Conservation (phyloP, 1,140 invertebrate species). For the Drosophila azteca region DNA sequence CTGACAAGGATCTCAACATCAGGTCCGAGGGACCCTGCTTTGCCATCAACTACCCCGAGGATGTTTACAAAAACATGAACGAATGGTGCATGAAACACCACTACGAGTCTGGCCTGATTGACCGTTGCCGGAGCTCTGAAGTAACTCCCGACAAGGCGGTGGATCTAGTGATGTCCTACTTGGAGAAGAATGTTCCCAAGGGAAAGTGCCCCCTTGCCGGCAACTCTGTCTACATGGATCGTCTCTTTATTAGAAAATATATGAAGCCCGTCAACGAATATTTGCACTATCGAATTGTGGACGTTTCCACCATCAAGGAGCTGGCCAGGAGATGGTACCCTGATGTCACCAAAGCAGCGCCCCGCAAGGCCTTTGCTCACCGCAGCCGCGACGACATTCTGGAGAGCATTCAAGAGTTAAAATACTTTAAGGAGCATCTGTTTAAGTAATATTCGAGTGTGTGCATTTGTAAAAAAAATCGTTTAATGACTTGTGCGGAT, state of each 20-base stretch:
- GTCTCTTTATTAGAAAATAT: constrained; percentile 90
- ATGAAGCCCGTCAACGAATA: constrained; percentile 91
- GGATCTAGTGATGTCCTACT: constrained; percentile 88
- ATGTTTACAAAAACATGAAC: constrained; percentile 90
- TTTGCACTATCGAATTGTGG: constrained; percentile 96
- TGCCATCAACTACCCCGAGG: constrained; percentile 92
- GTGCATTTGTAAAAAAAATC: constrained; percentile 21
- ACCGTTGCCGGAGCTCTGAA: constrained; percentile 88
- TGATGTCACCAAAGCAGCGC: constrained; percentile 85
- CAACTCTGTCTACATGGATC: constrained; percentile 95
- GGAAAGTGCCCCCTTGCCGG: constrained; percentile 92
- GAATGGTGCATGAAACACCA: constrained; percentile 93
- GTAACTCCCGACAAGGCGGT: constrained; percentile 89
- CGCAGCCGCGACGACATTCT: constrained; percentile 92
- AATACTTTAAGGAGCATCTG: constrained; percentile 88
- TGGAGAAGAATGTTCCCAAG: constrained; percentile 88
- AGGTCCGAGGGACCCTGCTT: constrained; percentile 91
- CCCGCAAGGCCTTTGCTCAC: constrained; percentile 88
- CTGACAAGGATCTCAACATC: constrained; percentile 91
- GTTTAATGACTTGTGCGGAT: constrained; percentile 63
- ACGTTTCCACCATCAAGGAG: constrained; percentile 96
- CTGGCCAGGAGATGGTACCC: constrained; percentile 91
- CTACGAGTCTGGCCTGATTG: constrained; percentile 89
- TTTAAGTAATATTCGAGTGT: constrained; percentile 82
- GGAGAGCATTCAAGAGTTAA: constrained; percentile 93